These are phyloP conservation scores for Dipodomys merriami DNA, from an alignment of 2,113 vertebrate species.

Conservation along the genomic window DNA sequence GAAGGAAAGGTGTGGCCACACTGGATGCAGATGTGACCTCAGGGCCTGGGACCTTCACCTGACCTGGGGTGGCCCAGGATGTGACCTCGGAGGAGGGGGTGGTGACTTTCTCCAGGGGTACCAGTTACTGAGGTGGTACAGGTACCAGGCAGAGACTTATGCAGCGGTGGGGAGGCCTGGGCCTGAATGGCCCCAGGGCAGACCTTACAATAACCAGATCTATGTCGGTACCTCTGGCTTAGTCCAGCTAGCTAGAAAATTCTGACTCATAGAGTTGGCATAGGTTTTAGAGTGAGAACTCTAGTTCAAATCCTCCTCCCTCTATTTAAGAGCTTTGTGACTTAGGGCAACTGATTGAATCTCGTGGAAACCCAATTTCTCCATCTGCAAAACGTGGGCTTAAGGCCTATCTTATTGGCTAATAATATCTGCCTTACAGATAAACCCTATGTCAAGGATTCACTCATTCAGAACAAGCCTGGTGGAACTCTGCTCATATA, in stretches of 20 bases:
- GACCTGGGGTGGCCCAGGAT: no score
- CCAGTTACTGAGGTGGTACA: no score
- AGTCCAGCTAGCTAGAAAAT: neutral
- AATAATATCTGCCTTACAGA: neutral
- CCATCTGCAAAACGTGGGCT: neutral
- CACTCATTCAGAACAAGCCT: neutral
- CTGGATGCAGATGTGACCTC: no score
- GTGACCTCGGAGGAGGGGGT: no score
- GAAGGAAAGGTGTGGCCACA: no score
- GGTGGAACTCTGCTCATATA: neutral
- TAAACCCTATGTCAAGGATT: neutral
- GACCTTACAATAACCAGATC: neutral
- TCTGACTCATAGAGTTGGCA: neutral
- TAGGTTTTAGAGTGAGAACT: neutral
- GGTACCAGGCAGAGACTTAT: no score
- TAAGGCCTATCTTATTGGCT: neutral
- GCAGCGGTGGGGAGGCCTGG: no score
- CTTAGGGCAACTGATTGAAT: neutral
- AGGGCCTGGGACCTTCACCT: no score
- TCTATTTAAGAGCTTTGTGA: neutral
- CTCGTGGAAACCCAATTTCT: neutral
- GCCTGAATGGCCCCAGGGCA: no score
- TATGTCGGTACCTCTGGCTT: neutral
- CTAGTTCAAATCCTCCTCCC: neutral
- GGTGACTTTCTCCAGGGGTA: no score